Evolutionary conservation across 2,113 vertebrate genomes (phyloP).

Genomic region (Labeo catla): DNA sequence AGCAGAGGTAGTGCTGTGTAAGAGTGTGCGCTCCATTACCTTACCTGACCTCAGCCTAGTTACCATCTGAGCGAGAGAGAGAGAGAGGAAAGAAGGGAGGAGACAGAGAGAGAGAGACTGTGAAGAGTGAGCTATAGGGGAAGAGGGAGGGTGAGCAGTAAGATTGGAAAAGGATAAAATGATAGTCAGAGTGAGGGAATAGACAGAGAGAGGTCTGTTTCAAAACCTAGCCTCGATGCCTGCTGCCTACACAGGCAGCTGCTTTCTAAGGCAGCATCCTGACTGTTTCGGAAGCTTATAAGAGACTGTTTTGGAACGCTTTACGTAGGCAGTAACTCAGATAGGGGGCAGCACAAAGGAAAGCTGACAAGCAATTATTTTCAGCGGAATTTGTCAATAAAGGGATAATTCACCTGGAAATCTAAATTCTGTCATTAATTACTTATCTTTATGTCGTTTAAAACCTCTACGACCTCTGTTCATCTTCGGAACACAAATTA

Average conservation of each 20-base stretch:
- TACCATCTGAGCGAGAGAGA: conserved; percentile 54
- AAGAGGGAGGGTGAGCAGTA: conserved; percentile 68
- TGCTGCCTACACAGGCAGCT: background rate
- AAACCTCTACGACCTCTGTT: too few relatives aligned
- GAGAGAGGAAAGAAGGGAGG: background rate
- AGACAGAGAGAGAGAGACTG: background rate
- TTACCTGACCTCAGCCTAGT: conserved; percentile 70
- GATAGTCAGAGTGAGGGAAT: conserved; percentile 48
- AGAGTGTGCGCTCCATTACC: conserved; percentile 60
- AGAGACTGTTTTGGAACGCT: background rate
- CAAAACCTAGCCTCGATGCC: background rate
- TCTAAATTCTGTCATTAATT: too few relatives aligned
- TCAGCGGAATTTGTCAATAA: background rate
- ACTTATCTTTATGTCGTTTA: too few relatives aligned
- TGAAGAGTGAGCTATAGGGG: conserved; percentile 3
- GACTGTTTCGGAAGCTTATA: background rate
- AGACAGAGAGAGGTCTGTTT: conserved; percentile 57
- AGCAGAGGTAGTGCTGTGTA: conserved; percentile 44
- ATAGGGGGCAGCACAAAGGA: background rate
- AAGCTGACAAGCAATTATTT: background rate
- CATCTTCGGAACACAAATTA: too few relatives aligned
- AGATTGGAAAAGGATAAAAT: conserved; percentile 58
- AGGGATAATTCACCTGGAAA: too few relatives aligned
- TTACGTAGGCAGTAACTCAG: background rate
- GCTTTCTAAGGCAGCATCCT: background rate